Evolutionary conservation across 1,140 invertebrate species (phyloP).

Genomic region (Drosophila gunungcola): DNA sequence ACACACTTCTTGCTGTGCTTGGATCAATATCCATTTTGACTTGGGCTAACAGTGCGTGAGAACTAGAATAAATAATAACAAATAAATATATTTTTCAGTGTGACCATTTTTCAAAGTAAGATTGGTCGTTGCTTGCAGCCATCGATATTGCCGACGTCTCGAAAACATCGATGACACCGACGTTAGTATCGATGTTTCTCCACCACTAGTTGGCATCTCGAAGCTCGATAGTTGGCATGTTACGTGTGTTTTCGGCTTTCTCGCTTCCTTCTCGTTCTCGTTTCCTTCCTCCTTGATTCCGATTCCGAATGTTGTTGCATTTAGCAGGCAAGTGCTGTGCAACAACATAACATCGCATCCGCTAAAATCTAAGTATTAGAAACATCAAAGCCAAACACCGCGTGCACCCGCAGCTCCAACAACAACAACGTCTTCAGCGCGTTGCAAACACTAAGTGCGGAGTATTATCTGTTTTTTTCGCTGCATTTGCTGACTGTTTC

Average conservation of each 20-base stretch:
- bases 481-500: conserved; percentile 39
- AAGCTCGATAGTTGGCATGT: conserved; percentile 28
- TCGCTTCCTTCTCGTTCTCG: conserved; percentile 45
- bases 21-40: too few relatives aligned
- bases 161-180: not conserved
- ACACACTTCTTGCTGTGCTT: too few relatives aligned
- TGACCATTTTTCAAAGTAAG: too few relatives aligned
- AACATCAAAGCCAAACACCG: conserved; percentile 2
- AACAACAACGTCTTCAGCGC: conserved; percentile 14
- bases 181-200: not conserved
- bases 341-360: not conserved
- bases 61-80: too few relatives aligned
- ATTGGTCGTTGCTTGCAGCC: too few relatives aligned
- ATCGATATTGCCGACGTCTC: too few relatives aligned
- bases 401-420: conserved; percentile 4
- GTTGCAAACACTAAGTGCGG: conserved; percentile 21
- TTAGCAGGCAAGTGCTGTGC: not conserved
- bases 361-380: not conserved
- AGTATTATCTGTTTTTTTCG: conserved; percentile 20
- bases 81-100: too few relatives aligned
- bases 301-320: conserved; percentile 31
- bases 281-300: conserved; percentile 26
- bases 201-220: conserved; percentile 8
- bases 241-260: conserved; percentile 51
- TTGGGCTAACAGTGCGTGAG: too few relatives aligned